These are phyloP conservation scores for Scrobipalpa costella DNA, from an alignment of 2,888 invertebrate genomes.

Conservation along the genomic window DNA sequence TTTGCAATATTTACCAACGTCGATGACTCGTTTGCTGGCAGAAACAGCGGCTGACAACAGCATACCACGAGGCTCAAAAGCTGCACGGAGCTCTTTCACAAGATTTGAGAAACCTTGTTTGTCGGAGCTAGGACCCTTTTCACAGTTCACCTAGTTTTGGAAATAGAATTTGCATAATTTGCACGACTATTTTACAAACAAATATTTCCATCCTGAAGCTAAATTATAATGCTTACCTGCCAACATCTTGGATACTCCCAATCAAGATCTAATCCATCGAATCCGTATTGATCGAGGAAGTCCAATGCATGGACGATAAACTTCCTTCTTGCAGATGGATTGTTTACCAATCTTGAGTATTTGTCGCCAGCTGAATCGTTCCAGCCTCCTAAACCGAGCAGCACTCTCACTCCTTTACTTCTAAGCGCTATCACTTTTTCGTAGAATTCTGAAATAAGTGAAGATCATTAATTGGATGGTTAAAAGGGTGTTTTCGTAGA, in stretches of 20 bases:
- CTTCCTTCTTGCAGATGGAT: constrained; percentile 83
- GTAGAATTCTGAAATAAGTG: constrained; percentile 85
- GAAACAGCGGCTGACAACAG: constrained; percentile 92
- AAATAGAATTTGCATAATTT: constrained; percentile 2
- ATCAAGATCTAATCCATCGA: constrained; percentile 95
- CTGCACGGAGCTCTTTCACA: constrained; percentile 86
- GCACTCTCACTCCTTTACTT: constrained; percentile 87
- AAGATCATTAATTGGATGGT: background rate
- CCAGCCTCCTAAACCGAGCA: constrained; percentile 96
- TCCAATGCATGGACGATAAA: constrained; percentile 89
- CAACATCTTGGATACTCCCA: constrained; percentile 98
- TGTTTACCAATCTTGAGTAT: constrained; percentile 91
- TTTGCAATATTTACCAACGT: constrained; percentile 80
- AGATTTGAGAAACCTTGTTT: constrained; percentile 89
- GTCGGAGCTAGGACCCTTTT: constrained; percentile 90
- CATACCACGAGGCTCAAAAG: constrained; percentile 86
- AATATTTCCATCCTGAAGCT: background rate
- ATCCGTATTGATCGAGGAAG: constrained; percentile 89
- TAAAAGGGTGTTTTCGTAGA: background rate
- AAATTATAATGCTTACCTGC: constrained; percentile 80
- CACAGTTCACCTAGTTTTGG: constrained; percentile 86
- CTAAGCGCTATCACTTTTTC: constrained; percentile 90
- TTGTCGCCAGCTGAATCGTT: constrained; percentile 96
- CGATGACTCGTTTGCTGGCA: constrained; percentile 90
- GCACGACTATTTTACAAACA: too few species aligned